phyloP scores from a whole-genome alignment of 2,113 vertebrate genomes.

The Monopterus albus region DNA sequence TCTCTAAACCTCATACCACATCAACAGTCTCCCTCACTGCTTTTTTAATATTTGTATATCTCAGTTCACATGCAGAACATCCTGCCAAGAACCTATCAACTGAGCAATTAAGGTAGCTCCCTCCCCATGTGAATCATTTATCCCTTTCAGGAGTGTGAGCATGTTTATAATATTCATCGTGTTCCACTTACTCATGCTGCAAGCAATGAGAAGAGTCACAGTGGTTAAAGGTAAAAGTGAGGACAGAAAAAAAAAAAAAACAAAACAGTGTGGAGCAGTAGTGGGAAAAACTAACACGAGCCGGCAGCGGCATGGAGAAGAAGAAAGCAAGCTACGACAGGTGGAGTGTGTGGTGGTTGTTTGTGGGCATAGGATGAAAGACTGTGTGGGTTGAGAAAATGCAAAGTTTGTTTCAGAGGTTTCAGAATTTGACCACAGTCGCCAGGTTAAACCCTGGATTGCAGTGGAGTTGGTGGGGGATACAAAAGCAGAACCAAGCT shows the following conservation, averaged over 20 bases:
- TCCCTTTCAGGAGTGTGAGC: slow-evolving; percentile 37
- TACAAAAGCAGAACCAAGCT: slow-evolving; percentile 1
- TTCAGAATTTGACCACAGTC: slow-evolving; percentile 40
- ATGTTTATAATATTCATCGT: slow-evolving; percentile 53
- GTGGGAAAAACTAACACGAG: slow-evolving; percentile 15
- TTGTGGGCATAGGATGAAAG: slow-evolving; percentile 45
- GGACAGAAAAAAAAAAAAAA: neutral
- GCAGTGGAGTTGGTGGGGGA: slow-evolving; percentile 6
- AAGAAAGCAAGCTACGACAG: slow-evolving; percentile 7
- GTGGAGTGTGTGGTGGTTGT: slow-evolving; percentile 31
- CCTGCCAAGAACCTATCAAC: slow-evolving; percentile 41
- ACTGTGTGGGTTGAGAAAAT: slow-evolving; percentile 30
- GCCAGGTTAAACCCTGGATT: slow-evolving; percentile 12
- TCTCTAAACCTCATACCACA: slow-evolving; percentile 41
- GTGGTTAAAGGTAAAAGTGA: slow-evolving; percentile 29
- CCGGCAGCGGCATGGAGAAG: slow-evolving; percentile 20
- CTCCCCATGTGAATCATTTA: slow-evolving; percentile 47
- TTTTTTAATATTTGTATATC: slow-evolving; percentile 8
- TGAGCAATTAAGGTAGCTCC: slow-evolving; percentile 47
- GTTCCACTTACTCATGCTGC: slow-evolving; percentile 30
- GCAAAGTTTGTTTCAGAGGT: slow-evolving; percentile 56
- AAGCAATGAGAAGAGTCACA: neutral
- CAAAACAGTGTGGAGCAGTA: neutral
- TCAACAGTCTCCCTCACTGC: neutral
- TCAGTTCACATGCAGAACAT: slow-evolving; percentile 24